Conservation (phyloP, 2,888 invertebrate genomes). For the Cheilosia vernalis region DNA sequence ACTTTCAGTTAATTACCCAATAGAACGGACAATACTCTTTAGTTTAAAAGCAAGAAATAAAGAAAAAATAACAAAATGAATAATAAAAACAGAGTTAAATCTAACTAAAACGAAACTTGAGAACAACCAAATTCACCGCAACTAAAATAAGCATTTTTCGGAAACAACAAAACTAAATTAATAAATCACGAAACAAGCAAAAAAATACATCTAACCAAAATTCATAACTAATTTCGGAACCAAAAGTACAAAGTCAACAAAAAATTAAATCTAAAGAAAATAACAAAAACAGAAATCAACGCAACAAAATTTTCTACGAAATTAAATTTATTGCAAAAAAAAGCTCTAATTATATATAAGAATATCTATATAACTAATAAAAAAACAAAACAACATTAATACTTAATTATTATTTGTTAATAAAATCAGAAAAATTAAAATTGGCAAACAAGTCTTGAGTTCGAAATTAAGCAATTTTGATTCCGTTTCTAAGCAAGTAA, state of each 20-base stretch:
- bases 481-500: slow-evolving; percentile 16
- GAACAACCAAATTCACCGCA: slow-evolving; percentile 22
- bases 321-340: slow-evolving; percentile 57
- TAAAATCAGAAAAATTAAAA: slow-evolving; percentile 22
- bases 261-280: slow-evolving; percentile 46
- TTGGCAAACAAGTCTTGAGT: slow-evolving; percentile 38
- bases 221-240: slow-evolving; percentile 69
- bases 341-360: slow-evolving; percentile 54
- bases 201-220: slow-evolving; percentile 45
- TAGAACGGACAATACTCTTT: slow-evolving; percentile 79
- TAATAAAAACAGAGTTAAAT: slow-evolving; percentile 13
- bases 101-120: slow-evolving; percentile 11
- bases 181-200: slow-evolving; percentile 69
- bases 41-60: no score
- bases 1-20: slow-evolving; percentile 80
- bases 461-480: slow-evolving; percentile 26
- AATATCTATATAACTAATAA: slow-evolving; percentile 37
- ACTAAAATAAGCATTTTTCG: slow-evolving; percentile 41
- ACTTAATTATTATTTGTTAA: slow-evolving; percentile 9
- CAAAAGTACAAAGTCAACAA: slow-evolving; percentile 70
- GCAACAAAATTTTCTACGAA: slow-evolving; percentile 72
- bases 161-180: slow-evolving; percentile 55
- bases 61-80: slow-evolving; percentile 54
- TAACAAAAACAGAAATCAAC: slow-evolving; percentile 42
- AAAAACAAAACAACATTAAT: not conserved